Base-by-base conservation (phyloP, 2,888 invertebrate species). In the Biston stratarius region DNA sequence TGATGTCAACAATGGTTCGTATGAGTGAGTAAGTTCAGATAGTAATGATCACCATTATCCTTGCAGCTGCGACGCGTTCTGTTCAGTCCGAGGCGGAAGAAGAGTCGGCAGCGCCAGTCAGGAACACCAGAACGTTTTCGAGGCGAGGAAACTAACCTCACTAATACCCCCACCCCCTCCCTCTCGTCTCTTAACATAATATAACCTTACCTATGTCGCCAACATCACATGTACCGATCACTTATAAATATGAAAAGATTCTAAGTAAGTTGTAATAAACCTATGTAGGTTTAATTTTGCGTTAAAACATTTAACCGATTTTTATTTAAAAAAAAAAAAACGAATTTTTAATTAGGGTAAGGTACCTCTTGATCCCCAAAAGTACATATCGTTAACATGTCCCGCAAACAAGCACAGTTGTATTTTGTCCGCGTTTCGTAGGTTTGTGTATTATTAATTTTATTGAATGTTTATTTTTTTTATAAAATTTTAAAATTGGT, bases 51-150 rank as follows among this genome's bases (percentile, higher is more conserved):
- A 33, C 7, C 12, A 9, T 63, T 52, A 36, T 47, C 24, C 38
- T 82, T 80, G 0, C 82, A 91, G 92, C 92, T 9, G 81, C 88
- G 48, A 81, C 89, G 44, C 86, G 86, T 73, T 86, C 93, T 15
- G 76, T 87, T 51, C 91, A 92, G 57, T 70, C 83, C 0, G 91
- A 92, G 14, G 82, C 77, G 0, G 89, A 90, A 65, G 84, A 88
- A 45, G 83, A 85, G 42, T 83, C 64, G n/a, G 56, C 64, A 10
- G 61, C 64, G 48, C 80, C 87, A 5, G 75, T 82, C 44, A 83
- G 87, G 69, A 80, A 79, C 56, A 82, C 85, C 64, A 85, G 90
- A 48, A 87, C 85, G 74, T 82, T 84, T 73, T 80, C 90, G 67
- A 84, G 91, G 82, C 87, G 89, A 61, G 86, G 88, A 64, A 87